Base-by-base conservation (phyloP, 2,797 vertebrate species). In the Pipistrellus pygmaeus region DNA sequence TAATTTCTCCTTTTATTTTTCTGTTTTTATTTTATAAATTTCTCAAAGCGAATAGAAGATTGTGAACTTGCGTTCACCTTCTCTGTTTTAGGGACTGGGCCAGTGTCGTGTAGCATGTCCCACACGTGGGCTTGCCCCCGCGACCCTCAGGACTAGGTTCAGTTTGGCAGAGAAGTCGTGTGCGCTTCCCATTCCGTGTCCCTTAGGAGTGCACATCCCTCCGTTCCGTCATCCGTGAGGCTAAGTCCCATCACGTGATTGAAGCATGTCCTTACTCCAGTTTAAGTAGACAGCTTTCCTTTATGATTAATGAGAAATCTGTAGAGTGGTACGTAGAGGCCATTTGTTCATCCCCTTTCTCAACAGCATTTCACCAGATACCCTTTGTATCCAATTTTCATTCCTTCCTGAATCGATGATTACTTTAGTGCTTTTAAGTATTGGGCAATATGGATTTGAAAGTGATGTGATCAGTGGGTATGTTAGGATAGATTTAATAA, bases 1-100 rank as follows among this genome's bases (percentile, higher is more conserved):
- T 85, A 32, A 41, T 64, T 88, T 73, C 92, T 9, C 53, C 21
- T 30, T 55, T 11, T 51, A 13, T 80, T 85, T 95, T 93, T 81
- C 60, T 92, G 23, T n/a, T 51, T 78, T 62, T 30, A 30, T 62
- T 62, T 88, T 78, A 86, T 38, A 44, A 35, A 44, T 57, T 57
- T 85, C 62, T 76, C 55, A 77, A 83, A 78, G 60, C 55, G 46
- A 72, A 21, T 80, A 69, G 55, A 25, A 62, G 57, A 53, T n/a
- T 62, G 8, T 66, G 35, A 90, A 64, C 32, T 38, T 18, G 20
- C 17, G 27, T 55, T 66, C 0, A 4, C 20, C 32, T 66, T 8
- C 48, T 48, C 77, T 62, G 64, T 51, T 38, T 60, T 25, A 12
- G 30, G 23, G 41, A 48, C 53, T 32, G 60, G 27, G 60, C 27